These are phyloP conservation scores for Thysanoteuthis rhombus DNA, from an alignment of 2,888 invertebrate species.

Conservation along the genomic window DNA sequence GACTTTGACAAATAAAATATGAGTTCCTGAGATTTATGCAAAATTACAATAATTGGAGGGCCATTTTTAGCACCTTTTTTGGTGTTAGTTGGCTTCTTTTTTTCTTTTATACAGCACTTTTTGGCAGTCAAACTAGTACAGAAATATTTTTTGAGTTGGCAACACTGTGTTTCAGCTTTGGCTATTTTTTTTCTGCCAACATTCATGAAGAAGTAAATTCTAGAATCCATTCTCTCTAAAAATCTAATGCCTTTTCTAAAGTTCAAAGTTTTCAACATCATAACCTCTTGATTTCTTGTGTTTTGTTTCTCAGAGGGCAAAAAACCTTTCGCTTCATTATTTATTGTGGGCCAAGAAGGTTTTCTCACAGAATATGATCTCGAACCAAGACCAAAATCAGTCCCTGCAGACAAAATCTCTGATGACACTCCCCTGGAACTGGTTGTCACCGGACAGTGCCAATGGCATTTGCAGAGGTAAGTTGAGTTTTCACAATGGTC, in stretches of 20 bases:
- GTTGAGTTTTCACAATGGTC: too few species aligned
- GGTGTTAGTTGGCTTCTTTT: too few species aligned
- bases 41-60: too few species aligned
- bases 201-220: too few species aligned
- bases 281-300: neutral
- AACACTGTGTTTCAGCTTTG: too few species aligned
- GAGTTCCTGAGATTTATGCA: too few species aligned
- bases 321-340: slow-evolving; percentile 82
- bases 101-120: too few species aligned
- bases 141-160: too few species aligned
- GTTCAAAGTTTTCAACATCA: neutral
- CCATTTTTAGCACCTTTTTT: too few species aligned
- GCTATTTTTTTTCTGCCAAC: too few species aligned
- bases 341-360: slow-evolving; percentile 88
- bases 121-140: too few species aligned
- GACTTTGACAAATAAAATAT: too few species aligned
- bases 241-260: neutral
- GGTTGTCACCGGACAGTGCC: slow-evolving; percentile 85
- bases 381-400: slow-evolving; percentile 72
- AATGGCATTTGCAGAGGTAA: slow-evolving; percentile 81
- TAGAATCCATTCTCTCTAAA: neutral
- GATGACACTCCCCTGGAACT: slow-evolving; percentile 73
- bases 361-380: slow-evolving; percentile 87
- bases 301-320: slow-evolving; percentile 61
- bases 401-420: slow-evolving; percentile 49